Conservation (phyloP, 2,888 invertebrate species). For the Cephus runcator region DNA sequence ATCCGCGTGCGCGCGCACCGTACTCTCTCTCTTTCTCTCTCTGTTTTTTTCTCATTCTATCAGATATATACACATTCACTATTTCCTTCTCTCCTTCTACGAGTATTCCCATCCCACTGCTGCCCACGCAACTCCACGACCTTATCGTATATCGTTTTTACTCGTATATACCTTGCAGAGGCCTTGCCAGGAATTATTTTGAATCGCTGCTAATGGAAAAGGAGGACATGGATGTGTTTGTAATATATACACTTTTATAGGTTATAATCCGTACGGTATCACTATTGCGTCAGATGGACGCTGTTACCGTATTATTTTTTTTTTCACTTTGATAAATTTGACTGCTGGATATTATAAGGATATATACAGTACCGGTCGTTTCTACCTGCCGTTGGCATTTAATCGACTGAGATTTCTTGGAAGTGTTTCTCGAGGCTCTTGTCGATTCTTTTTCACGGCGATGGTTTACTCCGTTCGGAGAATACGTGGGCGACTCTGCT, state of each 20-base stretch:
- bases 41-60: neutral
- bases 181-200: conserved; percentile 1
- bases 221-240: neutral
- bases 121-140: conserved; percentile 9
- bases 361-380: neutral
- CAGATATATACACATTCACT: neutral
- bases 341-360: neutral
- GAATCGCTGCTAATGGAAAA: neutral
- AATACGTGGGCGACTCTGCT: neutral
- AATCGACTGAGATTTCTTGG: neutral
- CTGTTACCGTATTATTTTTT: neutral
- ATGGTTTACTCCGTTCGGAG: neutral
- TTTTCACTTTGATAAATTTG: neutral
- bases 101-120: neutral
- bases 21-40: neutral
- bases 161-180: neutral
- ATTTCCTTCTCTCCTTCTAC: neutral
- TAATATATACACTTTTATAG: neutral
- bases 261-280: neutral
- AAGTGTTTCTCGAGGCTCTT: neutral
- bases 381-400: neutral
- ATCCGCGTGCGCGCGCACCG: conserved; percentile 24
- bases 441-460: neutral
- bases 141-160: conserved; percentile 6
- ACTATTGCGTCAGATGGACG: neutral